Conservation (phyloP, 2,113 vertebrate genomes). For the Platysternon megacephalum region DNA sequence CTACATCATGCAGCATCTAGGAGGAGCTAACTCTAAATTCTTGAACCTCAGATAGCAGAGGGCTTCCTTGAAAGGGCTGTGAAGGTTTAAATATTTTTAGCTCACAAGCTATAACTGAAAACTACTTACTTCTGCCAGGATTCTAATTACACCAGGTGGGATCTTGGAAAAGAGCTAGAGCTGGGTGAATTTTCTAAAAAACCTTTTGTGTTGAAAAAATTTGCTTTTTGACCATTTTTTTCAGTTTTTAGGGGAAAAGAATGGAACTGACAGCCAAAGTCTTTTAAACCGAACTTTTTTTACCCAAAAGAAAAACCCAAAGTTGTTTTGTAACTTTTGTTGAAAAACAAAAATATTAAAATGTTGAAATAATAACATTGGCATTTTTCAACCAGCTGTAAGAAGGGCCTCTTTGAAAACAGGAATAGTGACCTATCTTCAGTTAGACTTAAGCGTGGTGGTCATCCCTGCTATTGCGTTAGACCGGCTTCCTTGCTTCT, state of each 20-base stretch:
- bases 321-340: not conserved
- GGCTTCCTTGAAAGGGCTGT: not conserved
- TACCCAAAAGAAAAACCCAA: not conserved
- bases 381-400: not conserved
- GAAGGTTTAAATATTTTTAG: not conserved
- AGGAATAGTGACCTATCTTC: not conserved
- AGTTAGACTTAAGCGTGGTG: not conserved
- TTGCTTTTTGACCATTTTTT: not conserved
- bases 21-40: not conserved
- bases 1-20: not conserved
- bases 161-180: not conserved
- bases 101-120: not conserved
- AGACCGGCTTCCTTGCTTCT: not conserved
- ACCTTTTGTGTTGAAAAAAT: too few relatives aligned
- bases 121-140: not conserved
- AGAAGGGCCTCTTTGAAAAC: not conserved
- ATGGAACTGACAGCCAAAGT: too few relatives aligned
- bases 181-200: not conserved
- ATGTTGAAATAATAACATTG: not conserved
- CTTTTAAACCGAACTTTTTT: too few relatives aligned
- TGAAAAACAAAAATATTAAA: too few relatives aligned
- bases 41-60: not conserved
- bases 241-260: too few relatives aligned
- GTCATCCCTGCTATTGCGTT: not conserved
- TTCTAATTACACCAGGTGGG: not conserved